Evolutionary conservation across 2,113 vertebrate species (phyloP).

Genomic region (Hemicordylus capensis): DNA sequence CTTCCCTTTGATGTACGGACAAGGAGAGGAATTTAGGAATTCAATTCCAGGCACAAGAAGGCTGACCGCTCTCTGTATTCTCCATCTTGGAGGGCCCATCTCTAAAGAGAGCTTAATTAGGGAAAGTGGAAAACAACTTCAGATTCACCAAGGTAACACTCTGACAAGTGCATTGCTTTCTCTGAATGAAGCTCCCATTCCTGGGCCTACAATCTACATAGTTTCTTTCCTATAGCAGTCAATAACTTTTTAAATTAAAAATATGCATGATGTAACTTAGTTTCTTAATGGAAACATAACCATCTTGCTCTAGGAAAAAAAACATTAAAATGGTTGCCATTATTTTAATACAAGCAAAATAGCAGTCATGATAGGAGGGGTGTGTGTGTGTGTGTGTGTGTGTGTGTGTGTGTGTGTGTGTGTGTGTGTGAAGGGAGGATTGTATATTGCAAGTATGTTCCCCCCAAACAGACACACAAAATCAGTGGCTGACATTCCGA

Average conservation of each 20-base stretch:
- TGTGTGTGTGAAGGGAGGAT: background rate
- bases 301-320: slow-evolving; percentile 52
- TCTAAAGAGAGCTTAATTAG: slow-evolving; percentile 66
- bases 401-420: too few relatives aligned
- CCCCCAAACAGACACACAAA: background rate
- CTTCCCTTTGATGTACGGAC: slow-evolving; percentile 66
- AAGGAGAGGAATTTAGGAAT: slow-evolving; percentile 67
- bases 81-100: slow-evolving; percentile 52
- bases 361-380: background rate
- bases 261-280: slow-evolving; percentile 37
- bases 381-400: too few relatives aligned
- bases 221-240: slow-evolving; percentile 41
- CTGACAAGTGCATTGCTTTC: slow-evolving; percentile 66
- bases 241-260: slow-evolving; percentile 33
- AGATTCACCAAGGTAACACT: slow-evolving; percentile 69
- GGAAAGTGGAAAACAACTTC: slow-evolving; percentile 70
- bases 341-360: slow-evolving; percentile 58
- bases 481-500: too few relatives aligned
- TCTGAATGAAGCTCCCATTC: slow-evolving; percentile 63
- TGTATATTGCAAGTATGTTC: background rate
- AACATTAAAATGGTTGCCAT: slow-evolving; percentile 79
- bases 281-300: slow-evolving; percentile 18
- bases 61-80: slow-evolving; percentile 28
- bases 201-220: slow-evolving; percentile 54
- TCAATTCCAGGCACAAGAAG: slow-evolving; percentile 47